These are phyloP conservation scores for Fulmarus glacialis DNA, from an alignment of 2,113 vertebrate genomes.

Conservation along the genomic window DNA sequence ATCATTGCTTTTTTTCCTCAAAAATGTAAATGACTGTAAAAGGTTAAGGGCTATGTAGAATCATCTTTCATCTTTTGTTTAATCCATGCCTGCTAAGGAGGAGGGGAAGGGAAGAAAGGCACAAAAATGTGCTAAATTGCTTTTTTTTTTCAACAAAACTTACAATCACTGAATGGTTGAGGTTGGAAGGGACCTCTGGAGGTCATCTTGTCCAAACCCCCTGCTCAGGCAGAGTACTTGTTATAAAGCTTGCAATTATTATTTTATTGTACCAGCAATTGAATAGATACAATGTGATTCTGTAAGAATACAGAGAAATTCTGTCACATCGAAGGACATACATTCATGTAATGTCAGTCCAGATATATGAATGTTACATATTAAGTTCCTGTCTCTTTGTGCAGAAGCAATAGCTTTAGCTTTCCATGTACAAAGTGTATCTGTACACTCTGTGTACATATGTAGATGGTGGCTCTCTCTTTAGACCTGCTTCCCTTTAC, in stretches of 20 bases:
- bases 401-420: not conserved
- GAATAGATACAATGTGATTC: not conserved
- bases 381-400: not conserved
- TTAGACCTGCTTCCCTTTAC: not conserved
- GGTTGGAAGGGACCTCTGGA: not conserved
- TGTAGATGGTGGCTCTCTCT: not conserved
- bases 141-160: not conserved
- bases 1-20: not conserved
- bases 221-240: not conserved
- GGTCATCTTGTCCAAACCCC: fast-evolving
- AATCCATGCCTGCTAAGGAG: not conserved
- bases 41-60: not conserved
- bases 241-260: not conserved
- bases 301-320: not conserved
- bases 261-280: not conserved
- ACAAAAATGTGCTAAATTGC: not conserved
- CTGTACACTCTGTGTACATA: not conserved
- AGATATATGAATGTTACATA: not conserved
- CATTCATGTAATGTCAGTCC: not conserved
- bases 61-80: not conserved
- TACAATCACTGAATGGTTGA: not conserved
- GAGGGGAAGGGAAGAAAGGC: not conserved
- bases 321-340: not conserved
- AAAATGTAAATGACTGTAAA: not conserved
- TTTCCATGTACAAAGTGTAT: not conserved